Evolutionary conservation across 2,888 invertebrate genomes (phyloP).

Genomic region (Thereva nobilitata): DNA sequence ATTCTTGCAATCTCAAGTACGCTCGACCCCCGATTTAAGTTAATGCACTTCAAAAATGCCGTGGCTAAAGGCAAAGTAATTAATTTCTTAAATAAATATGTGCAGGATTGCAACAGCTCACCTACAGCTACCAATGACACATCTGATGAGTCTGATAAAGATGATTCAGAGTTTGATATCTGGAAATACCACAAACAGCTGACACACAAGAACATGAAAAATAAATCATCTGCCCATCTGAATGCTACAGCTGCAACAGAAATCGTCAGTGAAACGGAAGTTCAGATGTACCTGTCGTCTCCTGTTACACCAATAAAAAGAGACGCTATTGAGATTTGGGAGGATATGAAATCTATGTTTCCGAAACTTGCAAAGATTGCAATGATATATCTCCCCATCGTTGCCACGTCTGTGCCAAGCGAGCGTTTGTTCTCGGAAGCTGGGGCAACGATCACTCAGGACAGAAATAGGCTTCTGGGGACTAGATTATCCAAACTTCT

Average conservation of each 20-base stretch:
- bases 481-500: slow-evolving; percentile 37
- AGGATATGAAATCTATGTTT: slow-evolving; percentile 47
- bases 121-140: no score
- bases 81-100: slow-evolving; percentile 28
- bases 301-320: slow-evolving; percentile 47
- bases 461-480: slow-evolving; percentile 46
- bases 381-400: slow-evolving; percentile 48
- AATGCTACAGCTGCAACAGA: slow-evolving; percentile 16
- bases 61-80: slow-evolving; percentile 35
- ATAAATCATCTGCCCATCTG: slow-evolving; percentile 4
- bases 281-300: slow-evolving; percentile 47
- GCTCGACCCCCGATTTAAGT: slow-evolving; percentile 37
- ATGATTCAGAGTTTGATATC: slow-evolving; percentile 34
- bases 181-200: slow-evolving; percentile 39
- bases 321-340: slow-evolving; percentile 43
- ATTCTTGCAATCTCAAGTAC: slow-evolving; percentile 28
- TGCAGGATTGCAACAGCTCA: slow-evolving; percentile 15
- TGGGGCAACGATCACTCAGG: slow-evolving; percentile 48
- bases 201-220: slow-evolving; percentile 34
- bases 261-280: slow-evolving; percentile 42
- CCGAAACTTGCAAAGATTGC: slow-evolving; percentile 47
- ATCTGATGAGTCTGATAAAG: slow-evolving; percentile 31
- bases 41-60: slow-evolving; percentile 32
- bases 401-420: slow-evolving; percentile 50
- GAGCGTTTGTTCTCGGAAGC: slow-evolving; percentile 51